Evolutionary conservation across 2,888 invertebrate genomes (phyloP), one percentile per base, ranked within the genome.

Genomic region (Drosophila aldrichi): DNA sequence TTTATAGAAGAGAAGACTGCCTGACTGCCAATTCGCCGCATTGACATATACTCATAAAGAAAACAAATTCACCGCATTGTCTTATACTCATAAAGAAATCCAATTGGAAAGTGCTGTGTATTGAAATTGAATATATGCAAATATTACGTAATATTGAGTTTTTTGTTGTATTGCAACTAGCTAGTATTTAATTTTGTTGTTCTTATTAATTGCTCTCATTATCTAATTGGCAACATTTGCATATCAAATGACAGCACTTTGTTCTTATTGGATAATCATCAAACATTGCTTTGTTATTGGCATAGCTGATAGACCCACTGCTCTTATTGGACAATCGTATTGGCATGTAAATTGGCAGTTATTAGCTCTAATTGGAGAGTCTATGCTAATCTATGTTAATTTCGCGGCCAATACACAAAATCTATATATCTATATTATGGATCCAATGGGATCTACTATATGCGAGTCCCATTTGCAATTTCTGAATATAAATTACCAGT

Each of bases 11-110:
- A 49, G 32, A 32, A 12, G 32, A 18, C 48, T 32, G 49, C 18
- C 18, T 32, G 12, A 7, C 32, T 12, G 32, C 49, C 49, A 49
- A 49, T 49, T 49, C 49, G 49, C 49, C 49, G 32, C 49, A 49
- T 18, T 32, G 32, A 7, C 32, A 32, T 49, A 32, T 32, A 49
- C 32, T 49, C 32, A 3, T 7, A 32, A 32, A 3, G 12, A 6
- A 48, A 29, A 2, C n/a, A 12, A 32, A 48, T 48, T 48, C 29
- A 1, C n/a, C 29, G 1, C n/a, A 9, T 16, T 25, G 46, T n/a
- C n/a, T n/a, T 49, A 32, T 32, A 49, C 32, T 49, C 32, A 3
- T 7, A 32, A 32, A 3, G 29, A n/a, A 25, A 25, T 6, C 25
- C 48, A 29, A 29, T 29, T 29, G n/a, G n/a, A n/a, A 29, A 29